These are phyloP conservation scores for Eristalinus sepulchralis DNA, from an alignment of 2,888 invertebrate genomes.

Conservation along the genomic window DNA sequence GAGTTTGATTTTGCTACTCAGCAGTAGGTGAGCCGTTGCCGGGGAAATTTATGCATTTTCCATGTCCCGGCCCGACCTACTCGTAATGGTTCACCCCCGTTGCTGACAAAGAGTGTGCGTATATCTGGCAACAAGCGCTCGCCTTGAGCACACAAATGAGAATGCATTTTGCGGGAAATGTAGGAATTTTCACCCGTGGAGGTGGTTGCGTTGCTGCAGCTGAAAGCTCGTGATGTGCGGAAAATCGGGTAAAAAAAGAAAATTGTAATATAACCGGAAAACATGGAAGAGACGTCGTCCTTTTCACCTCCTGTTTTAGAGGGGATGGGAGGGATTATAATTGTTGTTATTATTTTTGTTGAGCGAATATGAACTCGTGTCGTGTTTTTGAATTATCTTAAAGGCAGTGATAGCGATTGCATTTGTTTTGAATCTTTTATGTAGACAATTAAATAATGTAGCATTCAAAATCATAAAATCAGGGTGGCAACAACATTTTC, in stretches of 20 bases:
- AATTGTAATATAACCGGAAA: not conserved
- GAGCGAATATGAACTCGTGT: no score
- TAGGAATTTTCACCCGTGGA: not conserved
- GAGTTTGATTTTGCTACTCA: not conserved
- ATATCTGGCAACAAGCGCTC: not conserved
- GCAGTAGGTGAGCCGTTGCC: not conserved
- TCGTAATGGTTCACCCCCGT: not conserved
- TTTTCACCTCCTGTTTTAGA: not conserved
- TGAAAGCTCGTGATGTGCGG: not conserved
- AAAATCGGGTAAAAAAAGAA: not conserved
- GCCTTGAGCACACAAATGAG: not conserved
- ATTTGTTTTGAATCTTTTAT: no score
- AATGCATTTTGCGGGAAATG: not conserved
- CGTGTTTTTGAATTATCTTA: no score
- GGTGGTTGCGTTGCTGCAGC: not conserved
- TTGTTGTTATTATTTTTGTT: no score
- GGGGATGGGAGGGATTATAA: no score
- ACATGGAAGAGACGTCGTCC: not conserved
- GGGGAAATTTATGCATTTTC: not conserved
- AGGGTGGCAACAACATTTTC: no score
- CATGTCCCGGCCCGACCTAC: not conserved
- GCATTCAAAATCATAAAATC: no score
- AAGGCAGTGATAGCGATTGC: no score
- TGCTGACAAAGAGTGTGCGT: not conserved
- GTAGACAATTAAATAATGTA: no score